These are phyloP conservation scores for Drosophila niveifrons DNA, from an alignment of 2,888 invertebrate species.

Conservation along the genomic window DNA sequence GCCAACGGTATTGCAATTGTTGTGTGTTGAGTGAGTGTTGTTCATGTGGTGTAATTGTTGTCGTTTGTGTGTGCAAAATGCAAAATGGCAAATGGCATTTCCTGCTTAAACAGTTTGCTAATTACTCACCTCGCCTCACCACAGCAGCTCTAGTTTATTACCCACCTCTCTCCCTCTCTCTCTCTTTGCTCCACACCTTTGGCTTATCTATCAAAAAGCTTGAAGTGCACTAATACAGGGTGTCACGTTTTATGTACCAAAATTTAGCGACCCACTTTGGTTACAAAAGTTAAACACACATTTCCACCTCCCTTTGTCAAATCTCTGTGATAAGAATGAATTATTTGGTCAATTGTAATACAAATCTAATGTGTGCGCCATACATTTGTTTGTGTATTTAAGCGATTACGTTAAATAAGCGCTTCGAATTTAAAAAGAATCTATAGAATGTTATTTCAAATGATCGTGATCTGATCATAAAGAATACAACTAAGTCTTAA, in stretches of 20 bases:
- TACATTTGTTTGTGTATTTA: background rate
- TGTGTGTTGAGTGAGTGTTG: conserved; percentile 10
- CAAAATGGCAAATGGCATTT: conserved; percentile 3
- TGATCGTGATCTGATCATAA: too few species aligned
- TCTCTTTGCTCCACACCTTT: conserved; percentile 1
- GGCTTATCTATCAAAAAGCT: background rate
- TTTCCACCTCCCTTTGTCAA: background rate
- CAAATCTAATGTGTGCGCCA: background rate
- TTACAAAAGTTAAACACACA: background rate
- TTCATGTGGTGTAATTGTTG: conserved; percentile 11
- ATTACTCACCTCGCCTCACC: conserved; percentile 38
- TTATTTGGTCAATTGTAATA: background rate
- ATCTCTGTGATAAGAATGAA: background rate
- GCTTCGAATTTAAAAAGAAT: too few species aligned
- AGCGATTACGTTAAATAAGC: too few species aligned
- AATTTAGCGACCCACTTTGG: conserved; percentile 10
- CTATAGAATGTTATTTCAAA: too few species aligned
- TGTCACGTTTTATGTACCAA: conserved; percentile 1
- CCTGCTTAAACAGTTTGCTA: conserved; percentile 17
- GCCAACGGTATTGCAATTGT: conserved; percentile 30
- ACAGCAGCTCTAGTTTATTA: conserved; percentile 1
- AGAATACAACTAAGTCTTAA: too few species aligned
- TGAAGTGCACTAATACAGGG: conserved; percentile 2
- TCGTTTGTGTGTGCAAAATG: conserved; percentile 7
- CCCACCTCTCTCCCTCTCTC: background rate